Conservation (phyloP, 2,113 vertebrate species). For the Alectura lathami region DNA sequence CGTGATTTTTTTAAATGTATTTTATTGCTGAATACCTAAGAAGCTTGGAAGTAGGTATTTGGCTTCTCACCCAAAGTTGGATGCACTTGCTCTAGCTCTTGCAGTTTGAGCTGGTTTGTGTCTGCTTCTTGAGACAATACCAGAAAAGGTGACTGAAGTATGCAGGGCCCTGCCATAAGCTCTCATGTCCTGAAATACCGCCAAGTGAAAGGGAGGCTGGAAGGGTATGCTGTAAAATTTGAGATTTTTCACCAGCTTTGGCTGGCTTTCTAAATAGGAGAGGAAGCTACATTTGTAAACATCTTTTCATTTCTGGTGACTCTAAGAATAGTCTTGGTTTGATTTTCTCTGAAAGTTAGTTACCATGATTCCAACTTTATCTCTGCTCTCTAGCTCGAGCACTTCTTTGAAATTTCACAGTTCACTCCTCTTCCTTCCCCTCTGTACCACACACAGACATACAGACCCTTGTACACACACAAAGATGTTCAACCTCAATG, state of each 20-base stretch:
- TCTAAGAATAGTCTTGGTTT: background rate
- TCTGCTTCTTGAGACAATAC: background rate
- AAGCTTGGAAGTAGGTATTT: background rate
- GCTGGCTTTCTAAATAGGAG: background rate
- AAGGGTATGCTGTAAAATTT: accelerated
- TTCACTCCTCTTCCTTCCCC: slow-evolving; percentile 71
- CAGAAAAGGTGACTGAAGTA: background rate
- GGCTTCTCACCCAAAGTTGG: background rate
- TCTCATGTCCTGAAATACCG: background rate
- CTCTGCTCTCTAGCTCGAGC: background rate
- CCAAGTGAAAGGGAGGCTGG: background rate
- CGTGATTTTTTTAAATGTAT: background rate
- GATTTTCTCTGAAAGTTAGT: slow-evolving; percentile 21
- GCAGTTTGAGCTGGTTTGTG: background rate
- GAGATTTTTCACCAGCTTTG: background rate
- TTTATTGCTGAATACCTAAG: background rate
- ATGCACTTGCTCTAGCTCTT: background rate
- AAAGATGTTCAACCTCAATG: background rate
- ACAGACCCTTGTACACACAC: background rate
- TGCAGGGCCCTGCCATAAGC: background rate
- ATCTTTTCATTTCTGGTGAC: background rate
- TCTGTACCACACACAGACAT: background rate
- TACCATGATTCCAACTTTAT: slow-evolving; percentile 21
- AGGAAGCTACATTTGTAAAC: background rate
- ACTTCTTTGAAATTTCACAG: slow-evolving; percentile 59